Conservation (phyloP, 2,888 invertebrate genomes). For the Drosophila kuntzei region DNA sequence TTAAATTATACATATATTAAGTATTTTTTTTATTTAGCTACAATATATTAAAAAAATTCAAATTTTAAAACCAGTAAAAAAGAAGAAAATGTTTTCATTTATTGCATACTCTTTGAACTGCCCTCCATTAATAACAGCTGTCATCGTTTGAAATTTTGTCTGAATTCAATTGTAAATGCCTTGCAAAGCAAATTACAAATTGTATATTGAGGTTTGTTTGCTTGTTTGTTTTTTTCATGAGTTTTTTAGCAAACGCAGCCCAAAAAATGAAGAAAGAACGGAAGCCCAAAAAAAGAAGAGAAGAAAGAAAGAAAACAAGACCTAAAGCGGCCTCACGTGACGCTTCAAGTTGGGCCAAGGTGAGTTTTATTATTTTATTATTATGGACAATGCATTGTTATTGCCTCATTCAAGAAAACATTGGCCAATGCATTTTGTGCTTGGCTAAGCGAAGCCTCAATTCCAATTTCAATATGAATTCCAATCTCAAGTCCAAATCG, state of each 20-base stretch:
- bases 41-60: too few species aligned
- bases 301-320: conserved; percentile 10
- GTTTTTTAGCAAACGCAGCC: conserved; percentile 32
- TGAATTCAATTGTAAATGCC: conserved; percentile 6
- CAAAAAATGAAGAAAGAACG: conserved; percentile 5
- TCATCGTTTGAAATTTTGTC: conserved; percentile 26
- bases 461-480: background rate
- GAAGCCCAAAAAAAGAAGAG: background rate
- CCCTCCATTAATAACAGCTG: conserved; percentile 59
- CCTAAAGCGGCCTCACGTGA: conserved; percentile 59
- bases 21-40: too few species aligned
- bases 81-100: too few species aligned
- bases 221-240: conserved; percentile 17
- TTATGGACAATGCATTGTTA: conserved; percentile 47
- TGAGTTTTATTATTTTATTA: conserved; percentile 68
- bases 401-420: conserved; percentile 33
- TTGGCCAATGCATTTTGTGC: conserved; percentile 52
- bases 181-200: conserved; percentile 10
- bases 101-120: conserved; percentile 12
- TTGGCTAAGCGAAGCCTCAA: conserved; percentile 45
- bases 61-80: too few species aligned
- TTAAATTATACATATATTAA: too few species aligned
- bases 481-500: background rate
- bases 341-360: conserved; percentile 67
- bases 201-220: conserved; percentile 30